phyloP scores from a whole-genome alignment of 2,888 invertebrate genomes.

The Oligia strigilis region DNA sequence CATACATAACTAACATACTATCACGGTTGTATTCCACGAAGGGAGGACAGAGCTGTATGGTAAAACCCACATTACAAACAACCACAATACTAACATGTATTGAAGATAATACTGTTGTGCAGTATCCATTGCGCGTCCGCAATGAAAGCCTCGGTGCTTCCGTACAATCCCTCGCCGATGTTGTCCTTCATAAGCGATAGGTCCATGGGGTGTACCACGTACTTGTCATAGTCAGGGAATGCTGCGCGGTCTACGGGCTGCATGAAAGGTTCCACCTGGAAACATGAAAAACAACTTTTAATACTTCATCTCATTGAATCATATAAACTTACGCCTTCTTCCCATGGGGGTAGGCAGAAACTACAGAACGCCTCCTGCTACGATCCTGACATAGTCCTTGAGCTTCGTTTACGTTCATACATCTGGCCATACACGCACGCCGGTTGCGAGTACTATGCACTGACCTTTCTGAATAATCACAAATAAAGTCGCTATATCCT shows the following conservation, averaged over 20 bases:
- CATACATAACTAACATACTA: not conserved
- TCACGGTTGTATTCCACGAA: not conserved
- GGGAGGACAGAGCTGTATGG: not conserved
- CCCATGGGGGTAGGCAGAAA: not conserved
- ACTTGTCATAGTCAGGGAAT: conserved; percentile 95
- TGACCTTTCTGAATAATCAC: no score
- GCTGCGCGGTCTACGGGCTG: conserved; percentile 93
- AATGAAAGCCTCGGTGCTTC: conserved; percentile 96
- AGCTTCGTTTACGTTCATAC: not conserved
- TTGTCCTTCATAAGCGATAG: conserved; percentile 94
- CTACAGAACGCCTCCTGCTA: not conserved
- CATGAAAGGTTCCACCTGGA: conserved; percentile 94
- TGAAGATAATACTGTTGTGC: conserved; percentile 97
- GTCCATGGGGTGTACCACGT: conserved; percentile 97
- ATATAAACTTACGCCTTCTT: not conserved
- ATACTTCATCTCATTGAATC: not conserved
- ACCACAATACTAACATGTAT: conserved; percentile 93
- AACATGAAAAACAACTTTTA: conserved; percentile 32
- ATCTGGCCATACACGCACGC: not conserved
- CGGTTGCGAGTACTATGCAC: not conserved
- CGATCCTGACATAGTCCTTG: not conserved
- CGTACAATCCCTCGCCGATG: conserved; percentile 94
- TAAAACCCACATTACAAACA: not conserved
- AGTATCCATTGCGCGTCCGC: conserved; percentile 98
- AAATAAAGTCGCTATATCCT: no score